Evolutionary conservation across 2,888 invertebrate species (phyloP).

Genomic region (Trichopria drosophilae): DNA sequence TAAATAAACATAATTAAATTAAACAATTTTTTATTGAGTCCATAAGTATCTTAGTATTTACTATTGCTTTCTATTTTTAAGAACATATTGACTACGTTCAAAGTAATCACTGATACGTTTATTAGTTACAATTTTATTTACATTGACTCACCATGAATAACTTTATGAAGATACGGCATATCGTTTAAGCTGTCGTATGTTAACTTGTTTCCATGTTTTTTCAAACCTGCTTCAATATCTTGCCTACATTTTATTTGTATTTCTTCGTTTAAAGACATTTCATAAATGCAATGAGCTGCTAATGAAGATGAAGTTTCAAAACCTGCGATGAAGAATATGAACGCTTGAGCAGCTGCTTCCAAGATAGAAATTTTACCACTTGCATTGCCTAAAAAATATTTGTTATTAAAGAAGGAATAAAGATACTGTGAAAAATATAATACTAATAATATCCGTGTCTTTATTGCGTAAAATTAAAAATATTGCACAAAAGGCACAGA

Average conservation of each 20-base stretch:
- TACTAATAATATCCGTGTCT: too few relatives aligned
- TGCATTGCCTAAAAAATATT: slow-evolving; percentile 13
- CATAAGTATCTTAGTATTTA: too few relatives aligned
- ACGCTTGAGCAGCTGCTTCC: slow-evolving; percentile 59
- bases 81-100: too few relatives aligned
- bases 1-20: too few relatives aligned
- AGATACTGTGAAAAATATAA: too few relatives aligned
- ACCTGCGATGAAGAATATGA: slow-evolving; percentile 59
- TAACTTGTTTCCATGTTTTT: slow-evolving; percentile 49
- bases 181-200: slow-evolving; percentile 58
- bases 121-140: too few relatives aligned
- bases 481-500: too few relatives aligned
- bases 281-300: slow-evolving; percentile 58
- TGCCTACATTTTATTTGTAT: slow-evolving; percentile 56
- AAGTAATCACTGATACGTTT: too few relatives aligned
- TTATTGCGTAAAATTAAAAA: too few relatives aligned
- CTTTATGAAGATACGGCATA: slow-evolving; percentile 59
- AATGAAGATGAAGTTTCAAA: slow-evolving; percentile 62
- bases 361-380: slow-evolving; percentile 47
- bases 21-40: too few relatives aligned
- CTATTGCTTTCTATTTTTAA: too few relatives aligned
- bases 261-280: slow-evolving; percentile 55
- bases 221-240: slow-evolving; percentile 55
- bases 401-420: slow-evolving; percentile 2
- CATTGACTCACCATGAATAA: slow-evolving; percentile 55